Evolutionary conservation across 2,888 invertebrate species (phyloP).

Genomic region (Diplolepis rosae): DNA sequence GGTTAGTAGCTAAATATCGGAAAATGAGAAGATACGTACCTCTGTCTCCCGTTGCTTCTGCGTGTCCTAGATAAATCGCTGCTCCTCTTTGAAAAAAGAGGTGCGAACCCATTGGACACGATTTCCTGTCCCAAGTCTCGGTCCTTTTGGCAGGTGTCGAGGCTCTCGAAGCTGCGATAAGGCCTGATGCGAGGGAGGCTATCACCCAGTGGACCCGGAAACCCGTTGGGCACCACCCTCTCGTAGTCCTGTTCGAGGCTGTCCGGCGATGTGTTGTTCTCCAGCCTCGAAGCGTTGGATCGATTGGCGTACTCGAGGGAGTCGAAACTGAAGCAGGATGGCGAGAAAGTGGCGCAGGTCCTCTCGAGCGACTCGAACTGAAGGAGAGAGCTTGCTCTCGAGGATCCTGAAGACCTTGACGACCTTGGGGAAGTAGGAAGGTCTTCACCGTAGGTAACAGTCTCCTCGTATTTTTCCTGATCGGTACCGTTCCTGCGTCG

Average conservation of each 20-base stretch:
- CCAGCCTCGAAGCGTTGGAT: slow-evolving; percentile 59
- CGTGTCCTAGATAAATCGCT: slow-evolving; percentile 58
- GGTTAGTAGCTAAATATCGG: background rate
- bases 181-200: slow-evolving; percentile 70
- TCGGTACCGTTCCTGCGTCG: slow-evolving; percentile 65
- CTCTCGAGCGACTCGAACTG: slow-evolving; percentile 90
- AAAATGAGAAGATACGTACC: slow-evolving; percentile 34
- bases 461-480: slow-evolving; percentile 42
- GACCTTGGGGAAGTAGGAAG: slow-evolving; percentile 65
- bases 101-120: slow-evolving; percentile 61
- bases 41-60: slow-evolving; percentile 47
- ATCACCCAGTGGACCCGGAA: slow-evolving; percentile 42
- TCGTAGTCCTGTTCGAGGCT: slow-evolving; percentile 74
- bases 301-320: slow-evolving; percentile 74
- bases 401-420: slow-evolving; percentile 77
- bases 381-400: slow-evolving; percentile 86
- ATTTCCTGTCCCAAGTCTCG: slow-evolving; percentile 43
- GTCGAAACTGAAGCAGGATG: slow-evolving; percentile 75
- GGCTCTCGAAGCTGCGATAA: slow-evolving; percentile 75
- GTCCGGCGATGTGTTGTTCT: slow-evolving; percentile 75
- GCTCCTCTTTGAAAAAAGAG: slow-evolving; percentile 63
- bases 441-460: slow-evolving; percentile 58
- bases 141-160: slow-evolving; percentile 68
- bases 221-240: slow-evolving; percentile 63
- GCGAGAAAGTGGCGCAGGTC: slow-evolving; percentile 77